Evolutionary conservation across 2,888 invertebrate species (phyloP).

Genomic region (Aspidiotus destructor): DNA sequence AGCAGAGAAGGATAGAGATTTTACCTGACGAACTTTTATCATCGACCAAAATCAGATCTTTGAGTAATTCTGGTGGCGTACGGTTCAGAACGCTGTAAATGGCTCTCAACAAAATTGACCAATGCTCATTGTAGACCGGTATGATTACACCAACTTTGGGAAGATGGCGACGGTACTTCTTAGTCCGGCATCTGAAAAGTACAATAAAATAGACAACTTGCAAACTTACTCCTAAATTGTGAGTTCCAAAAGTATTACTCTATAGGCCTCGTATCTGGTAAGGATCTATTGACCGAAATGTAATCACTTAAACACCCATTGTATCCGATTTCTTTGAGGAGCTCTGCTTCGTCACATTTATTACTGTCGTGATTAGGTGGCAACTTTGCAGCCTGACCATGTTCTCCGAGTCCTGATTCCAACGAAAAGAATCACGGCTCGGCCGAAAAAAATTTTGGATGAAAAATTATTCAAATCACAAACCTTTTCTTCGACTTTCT

Average conservation of each 20-base stretch:
- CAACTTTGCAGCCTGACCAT: slow-evolving; percentile 57
- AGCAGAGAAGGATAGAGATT: background rate
- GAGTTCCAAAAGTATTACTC: no score
- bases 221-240: background rate
- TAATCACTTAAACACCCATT: slow-evolving; percentile 84
- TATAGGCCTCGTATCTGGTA: slow-evolving; percentile 49
- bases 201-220: slow-evolving; percentile 13
- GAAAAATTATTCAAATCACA: slow-evolving; percentile 13
- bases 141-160: slow-evolving; percentile 81
- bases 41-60: slow-evolving; percentile 67
- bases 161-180: slow-evolving; percentile 57
- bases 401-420: slow-evolving; percentile 45
- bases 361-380: slow-evolving; percentile 49
- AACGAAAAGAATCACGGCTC: no score
- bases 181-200: slow-evolving; percentile 52
- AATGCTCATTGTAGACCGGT: slow-evolving; percentile 51
- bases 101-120: slow-evolving; percentile 66
- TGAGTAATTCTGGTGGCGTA: slow-evolving; percentile 51
- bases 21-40: slow-evolving; percentile 67
- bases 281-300: slow-evolving; percentile 75
- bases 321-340: slow-evolving; percentile 84
- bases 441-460: no score
- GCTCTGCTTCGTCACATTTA: slow-evolving; percentile 44
- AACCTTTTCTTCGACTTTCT: slow-evolving; percentile 43
- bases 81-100: slow-evolving; percentile 70